A percentile compares a stretch with the other conserved stretches of the same genome.
These are phyloP conservation scores for Exocentrus adspersus DNA, from an alignment of 2,888 invertebrate genomes.

Conservation along the genomic window DNA sequence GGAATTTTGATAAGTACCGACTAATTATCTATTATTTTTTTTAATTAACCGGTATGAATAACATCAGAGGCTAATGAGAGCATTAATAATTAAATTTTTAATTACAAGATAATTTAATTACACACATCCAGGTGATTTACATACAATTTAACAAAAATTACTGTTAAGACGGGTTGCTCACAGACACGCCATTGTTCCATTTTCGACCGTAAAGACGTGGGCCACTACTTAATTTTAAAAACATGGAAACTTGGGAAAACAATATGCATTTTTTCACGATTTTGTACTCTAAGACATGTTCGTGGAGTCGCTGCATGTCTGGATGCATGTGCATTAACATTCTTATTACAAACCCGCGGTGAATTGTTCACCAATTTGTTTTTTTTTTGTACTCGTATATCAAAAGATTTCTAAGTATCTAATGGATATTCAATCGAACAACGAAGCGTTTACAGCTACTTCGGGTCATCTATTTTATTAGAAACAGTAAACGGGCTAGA, in stretches of 20 bases:
- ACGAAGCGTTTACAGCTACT: too few relatives aligned
- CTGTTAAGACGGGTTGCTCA: not conserved
- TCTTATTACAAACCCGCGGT: constrained; percentile 3
- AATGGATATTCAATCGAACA: too few relatives aligned
- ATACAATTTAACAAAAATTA: constrained; percentile 41
- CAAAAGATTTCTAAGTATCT: too few relatives aligned
- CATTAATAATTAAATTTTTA: constrained; percentile 41
- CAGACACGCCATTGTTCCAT: constrained; percentile 32
- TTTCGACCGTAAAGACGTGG: constrained; percentile 23
- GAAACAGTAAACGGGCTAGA: too few relatives aligned
- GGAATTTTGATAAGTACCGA: not conserved
- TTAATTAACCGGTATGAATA: constrained; percentile 15
- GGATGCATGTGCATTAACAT: constrained; percentile 30
- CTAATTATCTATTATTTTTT: not conserved
- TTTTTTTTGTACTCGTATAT: not conserved
- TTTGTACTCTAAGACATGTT: not conserved
- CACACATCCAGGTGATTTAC: constrained; percentile 39
- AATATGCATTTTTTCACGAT: constrained; percentile 39
- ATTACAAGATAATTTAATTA: constrained; percentile 47
- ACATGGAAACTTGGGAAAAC: constrained; percentile 30
- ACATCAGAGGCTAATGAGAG: constrained; percentile 31
- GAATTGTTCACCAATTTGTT: not conserved
- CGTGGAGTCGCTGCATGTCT: not conserved
- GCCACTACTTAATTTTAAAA: constrained; percentile 20
- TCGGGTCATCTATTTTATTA: too few relatives aligned